These are phyloP conservation scores for Agapornis roseicollis DNA, from an alignment of 2,113 vertebrate genomes.

Conservation along the genomic window DNA sequence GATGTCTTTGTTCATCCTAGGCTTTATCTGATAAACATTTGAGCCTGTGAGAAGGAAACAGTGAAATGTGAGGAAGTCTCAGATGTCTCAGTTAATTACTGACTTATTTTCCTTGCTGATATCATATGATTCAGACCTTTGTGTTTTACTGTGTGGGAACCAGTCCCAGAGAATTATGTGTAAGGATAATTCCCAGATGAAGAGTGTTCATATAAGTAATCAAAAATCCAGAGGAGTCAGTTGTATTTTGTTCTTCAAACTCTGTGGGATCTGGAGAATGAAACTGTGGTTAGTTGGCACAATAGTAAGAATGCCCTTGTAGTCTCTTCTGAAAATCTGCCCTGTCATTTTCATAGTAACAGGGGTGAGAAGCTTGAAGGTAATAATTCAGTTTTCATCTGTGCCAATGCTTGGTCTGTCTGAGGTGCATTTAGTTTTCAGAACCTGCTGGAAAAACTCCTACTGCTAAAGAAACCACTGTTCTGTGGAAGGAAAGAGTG, in stretches of 20 bases:
- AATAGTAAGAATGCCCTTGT: background rate
- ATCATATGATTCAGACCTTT: background rate
- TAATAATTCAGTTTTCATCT: background rate
- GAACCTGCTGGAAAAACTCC: background rate
- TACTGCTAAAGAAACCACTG: background rate
- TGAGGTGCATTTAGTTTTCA: background rate
- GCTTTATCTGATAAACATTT: background rate
- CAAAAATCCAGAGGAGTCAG: background rate
- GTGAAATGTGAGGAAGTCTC: accelerated
- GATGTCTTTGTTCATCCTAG: background rate
- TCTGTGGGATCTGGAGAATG: background rate
- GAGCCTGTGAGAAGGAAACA: background rate
- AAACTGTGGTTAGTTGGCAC: background rate
- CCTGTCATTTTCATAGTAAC: background rate
- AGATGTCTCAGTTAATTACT: background rate
- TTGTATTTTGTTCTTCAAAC: background rate
- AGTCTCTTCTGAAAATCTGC: background rate
- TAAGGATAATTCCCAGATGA: background rate
- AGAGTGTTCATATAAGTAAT: accelerated
- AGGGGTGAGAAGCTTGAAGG: background rate
- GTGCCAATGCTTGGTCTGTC: background rate
- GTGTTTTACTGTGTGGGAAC: background rate
- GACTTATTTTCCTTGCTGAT: background rate
- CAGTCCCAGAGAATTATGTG: background rate
- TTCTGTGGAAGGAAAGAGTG: background rate